phyloP scores from a whole-genome alignment of 2,113 vertebrate species.

The Rhadina sibilatrix region DNA sequence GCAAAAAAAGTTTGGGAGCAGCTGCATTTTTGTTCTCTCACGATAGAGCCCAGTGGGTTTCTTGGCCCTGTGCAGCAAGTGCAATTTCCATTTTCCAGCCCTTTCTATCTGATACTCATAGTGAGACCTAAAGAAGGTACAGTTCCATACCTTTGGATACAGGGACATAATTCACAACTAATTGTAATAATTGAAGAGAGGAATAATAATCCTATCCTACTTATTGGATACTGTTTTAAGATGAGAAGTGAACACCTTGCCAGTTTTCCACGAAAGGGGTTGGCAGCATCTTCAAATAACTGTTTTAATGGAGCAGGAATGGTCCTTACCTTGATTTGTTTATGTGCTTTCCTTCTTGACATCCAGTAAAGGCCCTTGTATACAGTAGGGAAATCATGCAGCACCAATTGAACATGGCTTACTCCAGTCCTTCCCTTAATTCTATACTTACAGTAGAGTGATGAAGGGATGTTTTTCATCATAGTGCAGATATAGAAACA shows the following conservation, averaged over 20 bases:
- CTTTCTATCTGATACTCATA: accelerated
- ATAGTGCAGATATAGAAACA: not conserved
- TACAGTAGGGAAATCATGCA: not conserved
- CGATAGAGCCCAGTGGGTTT: not conserved
- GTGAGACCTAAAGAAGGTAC: not conserved
- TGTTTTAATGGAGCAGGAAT: not conserved
- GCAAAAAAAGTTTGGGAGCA: accelerated
- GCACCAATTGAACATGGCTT: not conserved
- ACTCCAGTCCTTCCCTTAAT: not conserved
- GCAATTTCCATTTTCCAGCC: not conserved
- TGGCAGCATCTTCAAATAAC: not conserved
- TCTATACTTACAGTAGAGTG: not conserved
- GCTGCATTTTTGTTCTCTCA: accelerated
- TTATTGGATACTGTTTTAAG: not conserved
- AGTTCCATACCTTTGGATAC: not conserved
- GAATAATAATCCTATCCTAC: not conserved
- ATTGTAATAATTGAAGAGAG: not conserved
- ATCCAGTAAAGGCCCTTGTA: not conserved
- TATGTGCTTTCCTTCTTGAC: not conserved
- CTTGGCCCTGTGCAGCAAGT: not conserved
- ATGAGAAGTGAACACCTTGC: not conserved
- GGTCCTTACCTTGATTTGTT: not conserved
- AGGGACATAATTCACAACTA: not conserved
- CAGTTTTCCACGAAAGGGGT: not conserved
- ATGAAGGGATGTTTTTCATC: not conserved